Percentiles rank a stretch among this genome's conserved stretches.
Conservation (phyloP, 2,113 vertebrate species). For the Sorex fumeus region DNA sequence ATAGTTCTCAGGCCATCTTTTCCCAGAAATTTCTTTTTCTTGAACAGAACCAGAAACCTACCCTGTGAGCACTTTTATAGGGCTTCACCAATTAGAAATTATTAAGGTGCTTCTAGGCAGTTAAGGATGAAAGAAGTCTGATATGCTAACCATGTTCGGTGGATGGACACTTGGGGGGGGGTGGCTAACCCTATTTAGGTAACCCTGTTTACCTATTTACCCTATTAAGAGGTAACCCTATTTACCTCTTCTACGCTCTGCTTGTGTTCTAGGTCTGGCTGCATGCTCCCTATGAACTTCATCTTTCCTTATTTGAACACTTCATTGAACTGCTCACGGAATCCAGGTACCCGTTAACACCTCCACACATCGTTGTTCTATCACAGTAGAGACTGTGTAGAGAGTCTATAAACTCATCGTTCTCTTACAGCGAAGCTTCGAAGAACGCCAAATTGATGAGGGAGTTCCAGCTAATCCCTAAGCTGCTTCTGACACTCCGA, state of each 20-base stretch:
- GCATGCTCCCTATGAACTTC: constrained; percentile 98
- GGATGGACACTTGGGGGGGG: not conserved
- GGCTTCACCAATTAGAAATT: constrained; percentile 26
- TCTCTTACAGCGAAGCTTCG: constrained; percentile 93
- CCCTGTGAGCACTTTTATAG: not conserved
- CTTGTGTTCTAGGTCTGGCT: constrained; percentile 95
- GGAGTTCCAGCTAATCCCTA: constrained; percentile 97
- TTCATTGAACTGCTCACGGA: constrained; percentile 99
- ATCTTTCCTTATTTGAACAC: constrained; percentile 98
- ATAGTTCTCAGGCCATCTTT: not conserved
- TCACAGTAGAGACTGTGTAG: not conserved
- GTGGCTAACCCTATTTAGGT: constrained; percentile 1
- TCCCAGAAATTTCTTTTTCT: not conserved
- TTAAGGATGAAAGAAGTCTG: not conserved
- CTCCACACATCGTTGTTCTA: not conserved
- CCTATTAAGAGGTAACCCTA: too few species aligned
- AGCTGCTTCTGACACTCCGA: constrained; percentile 95
- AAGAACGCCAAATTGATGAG: constrained; percentile 97
- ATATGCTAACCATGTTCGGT: not conserved
- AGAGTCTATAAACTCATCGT: constrained; percentile 38
- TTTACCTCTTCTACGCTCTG: not conserved
- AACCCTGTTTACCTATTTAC: too few species aligned
- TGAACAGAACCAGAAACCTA: constrained; percentile 32
- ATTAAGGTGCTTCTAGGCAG: not conserved
- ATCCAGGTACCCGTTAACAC: constrained; percentile 91